A percentile compares a stretch with the other conserved stretches of the same genome.
Evolutionary conservation across 2,113 vertebrate species (phyloP).

Genomic region (Raja brachyura): DNA sequence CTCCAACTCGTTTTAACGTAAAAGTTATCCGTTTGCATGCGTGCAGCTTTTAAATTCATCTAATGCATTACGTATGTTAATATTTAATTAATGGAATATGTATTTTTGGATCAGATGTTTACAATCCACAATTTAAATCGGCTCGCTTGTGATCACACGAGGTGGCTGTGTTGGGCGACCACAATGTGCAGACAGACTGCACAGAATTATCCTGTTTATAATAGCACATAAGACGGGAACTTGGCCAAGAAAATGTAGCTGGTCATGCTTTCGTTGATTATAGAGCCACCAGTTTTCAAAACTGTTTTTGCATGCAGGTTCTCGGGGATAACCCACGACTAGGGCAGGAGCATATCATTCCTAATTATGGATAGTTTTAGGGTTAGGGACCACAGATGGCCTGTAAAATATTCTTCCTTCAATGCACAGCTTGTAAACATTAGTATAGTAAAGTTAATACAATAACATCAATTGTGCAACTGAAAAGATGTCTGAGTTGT

Average conservation of each 20-base stretch:
- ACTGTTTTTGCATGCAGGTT: background rate
- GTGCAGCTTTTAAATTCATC: too few species aligned
- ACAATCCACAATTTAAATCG: background rate
- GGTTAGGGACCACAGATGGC: too few species aligned
- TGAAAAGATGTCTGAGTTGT: too few species aligned
- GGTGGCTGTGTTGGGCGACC: background rate
- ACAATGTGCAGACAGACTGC: background rate
- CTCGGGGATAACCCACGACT: background rate
- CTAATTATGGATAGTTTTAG: background rate
- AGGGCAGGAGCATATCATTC: background rate
- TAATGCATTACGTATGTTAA: too few species aligned
- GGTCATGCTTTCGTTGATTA: background rate
- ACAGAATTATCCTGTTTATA: background rate
- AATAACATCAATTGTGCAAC: too few species aligned
- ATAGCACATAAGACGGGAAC: background rate
- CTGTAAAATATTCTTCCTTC: too few species aligned
- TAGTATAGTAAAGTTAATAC: too few species aligned
- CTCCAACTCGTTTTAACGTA: too few species aligned
- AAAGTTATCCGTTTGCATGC: background rate
- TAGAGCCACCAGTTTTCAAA: background rate
- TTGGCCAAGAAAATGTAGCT: background rate
- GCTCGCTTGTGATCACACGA: background rate
- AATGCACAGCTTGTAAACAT: too few species aligned
- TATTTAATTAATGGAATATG: too few species aligned
- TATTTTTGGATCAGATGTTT: too few species aligned